phyloP scores from a whole-genome alignment of 2,113 vertebrate genomes.

The Tapirus terrestris region DNA sequence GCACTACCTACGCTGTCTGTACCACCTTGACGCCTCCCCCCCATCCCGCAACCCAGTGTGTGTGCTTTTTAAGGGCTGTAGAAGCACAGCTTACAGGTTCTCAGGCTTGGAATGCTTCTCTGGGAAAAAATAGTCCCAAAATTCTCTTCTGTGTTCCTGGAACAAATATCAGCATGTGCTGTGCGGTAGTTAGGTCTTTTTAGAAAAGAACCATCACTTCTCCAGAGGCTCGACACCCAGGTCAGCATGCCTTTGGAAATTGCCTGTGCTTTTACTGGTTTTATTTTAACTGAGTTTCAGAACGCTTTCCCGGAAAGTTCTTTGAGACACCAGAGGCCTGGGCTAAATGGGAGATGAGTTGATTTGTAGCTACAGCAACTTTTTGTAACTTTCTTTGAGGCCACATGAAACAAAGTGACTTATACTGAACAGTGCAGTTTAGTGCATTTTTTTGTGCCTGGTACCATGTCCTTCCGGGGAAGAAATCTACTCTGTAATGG shows the following conservation, averaged over 20 bases:
- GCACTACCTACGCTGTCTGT: fast-evolving
- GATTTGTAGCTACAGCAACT: background rate
- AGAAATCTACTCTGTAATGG: fast-evolving
- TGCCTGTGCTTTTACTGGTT: background rate
- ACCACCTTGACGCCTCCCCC: too few species aligned
- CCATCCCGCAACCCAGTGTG: fast-evolving
- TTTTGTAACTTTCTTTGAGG: background rate
- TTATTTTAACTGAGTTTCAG: background rate
- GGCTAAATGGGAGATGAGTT: background rate
- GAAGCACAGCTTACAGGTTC: background rate
- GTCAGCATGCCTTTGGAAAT: background rate
- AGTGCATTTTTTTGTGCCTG: background rate
- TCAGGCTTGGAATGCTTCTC: background rate
- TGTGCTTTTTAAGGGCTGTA: background rate
- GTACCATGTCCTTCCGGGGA: background rate
- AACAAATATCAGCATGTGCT: background rate
- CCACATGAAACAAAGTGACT: background rate
- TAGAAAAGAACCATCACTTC: background rate
- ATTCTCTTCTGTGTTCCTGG: background rate
- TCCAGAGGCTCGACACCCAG: background rate
- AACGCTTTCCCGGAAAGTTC: background rate
- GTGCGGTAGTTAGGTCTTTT: background rate
- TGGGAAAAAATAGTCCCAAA: background rate
- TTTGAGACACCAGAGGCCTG: background rate
- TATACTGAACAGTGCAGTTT: fast-evolving